Evolutionary conservation across 2,797 vertebrate species (phyloP).

Genomic region (Anisognathus igniventris): DNA sequence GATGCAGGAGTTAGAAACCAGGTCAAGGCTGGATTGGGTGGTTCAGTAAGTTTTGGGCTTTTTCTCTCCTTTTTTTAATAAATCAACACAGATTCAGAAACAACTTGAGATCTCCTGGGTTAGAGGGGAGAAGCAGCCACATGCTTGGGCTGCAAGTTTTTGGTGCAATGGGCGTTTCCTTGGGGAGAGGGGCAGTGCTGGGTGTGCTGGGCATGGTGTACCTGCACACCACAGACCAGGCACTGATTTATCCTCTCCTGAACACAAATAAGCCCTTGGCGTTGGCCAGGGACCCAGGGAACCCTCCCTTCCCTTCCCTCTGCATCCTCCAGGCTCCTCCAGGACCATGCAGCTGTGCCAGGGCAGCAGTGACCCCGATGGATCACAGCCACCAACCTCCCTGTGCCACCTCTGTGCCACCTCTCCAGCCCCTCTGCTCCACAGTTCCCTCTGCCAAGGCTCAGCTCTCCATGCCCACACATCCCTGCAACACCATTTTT

Average conservation of each 20-base stretch:
- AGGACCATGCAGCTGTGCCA: fast-evolving
- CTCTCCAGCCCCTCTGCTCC: background rate
- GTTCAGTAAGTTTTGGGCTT: background rate
- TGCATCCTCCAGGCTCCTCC: background rate
- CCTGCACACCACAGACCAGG: background rate
- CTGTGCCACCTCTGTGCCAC: fast-evolving
- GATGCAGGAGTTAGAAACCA: background rate
- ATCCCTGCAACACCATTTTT: fast-evolving
- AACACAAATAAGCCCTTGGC: background rate
- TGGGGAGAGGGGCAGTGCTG: fast-evolving
- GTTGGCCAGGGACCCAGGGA: background rate
- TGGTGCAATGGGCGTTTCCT: background rate
- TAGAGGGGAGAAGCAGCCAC: background rate
- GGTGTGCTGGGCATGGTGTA: background rate
- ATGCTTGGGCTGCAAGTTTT: fast-evolving
- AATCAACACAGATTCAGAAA: background rate
- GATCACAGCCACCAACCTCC: background rate
- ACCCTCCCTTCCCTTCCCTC: too few relatives aligned
- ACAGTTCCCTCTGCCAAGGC: background rate
- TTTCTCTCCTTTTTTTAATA: background rate
- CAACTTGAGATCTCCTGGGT: background rate
- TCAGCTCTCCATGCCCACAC: fast-evolving
- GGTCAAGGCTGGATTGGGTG: background rate
- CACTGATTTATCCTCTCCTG: background rate
- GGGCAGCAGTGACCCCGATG: background rate